These are phyloP conservation scores for Amphiura filiformis DNA, from an alignment of 35 echinoderm and acorn worm genomes.

Conservation along the genomic window DNA sequence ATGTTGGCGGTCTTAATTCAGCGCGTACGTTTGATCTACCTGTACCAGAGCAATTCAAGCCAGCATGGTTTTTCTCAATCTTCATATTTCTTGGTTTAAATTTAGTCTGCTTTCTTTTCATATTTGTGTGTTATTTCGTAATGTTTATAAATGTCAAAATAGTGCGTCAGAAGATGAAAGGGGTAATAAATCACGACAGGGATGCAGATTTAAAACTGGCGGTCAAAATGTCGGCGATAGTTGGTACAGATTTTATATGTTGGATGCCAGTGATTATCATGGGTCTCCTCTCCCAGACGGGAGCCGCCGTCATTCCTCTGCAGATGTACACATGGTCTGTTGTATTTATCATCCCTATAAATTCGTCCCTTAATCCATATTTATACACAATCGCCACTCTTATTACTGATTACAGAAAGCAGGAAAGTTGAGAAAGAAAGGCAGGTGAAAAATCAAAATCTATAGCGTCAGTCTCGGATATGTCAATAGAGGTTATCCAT, in stretches of 20 bases:
- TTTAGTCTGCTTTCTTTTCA: conserved; percentile 40
- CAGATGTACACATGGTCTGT: conserved; percentile 71
- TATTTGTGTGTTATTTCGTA: conserved; percentile 34
- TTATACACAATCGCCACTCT: conserved; percentile 50
- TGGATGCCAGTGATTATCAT: conserved; percentile 82
- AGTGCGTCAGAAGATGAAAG: conserved; percentile 8
- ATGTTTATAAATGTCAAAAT: conserved; percentile 66
- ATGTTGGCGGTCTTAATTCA: not conserved
- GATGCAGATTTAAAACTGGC: conserved; percentile 64
- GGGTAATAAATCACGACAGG: not conserved
- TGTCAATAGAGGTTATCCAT: no score
- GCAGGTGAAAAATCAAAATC: not conserved
- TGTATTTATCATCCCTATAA: conserved; percentile 69
- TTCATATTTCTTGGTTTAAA: conserved; percentile 60
- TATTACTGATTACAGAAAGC: not conserved
- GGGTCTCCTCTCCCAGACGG: conserved; percentile 55
- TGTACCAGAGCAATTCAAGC: not conserved
- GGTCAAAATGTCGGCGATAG: conserved; percentile 62
- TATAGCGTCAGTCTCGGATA: no score
- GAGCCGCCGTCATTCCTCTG: conserved; percentile 19
- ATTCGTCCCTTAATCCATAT: conserved; percentile 77
- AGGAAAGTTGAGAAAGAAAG: no score
- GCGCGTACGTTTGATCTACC: not conserved
- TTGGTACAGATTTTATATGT: conserved; percentile 71
- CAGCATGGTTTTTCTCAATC: conserved; percentile 56